These are phyloP conservation scores for Cynoglossus semilaevis DNA, from an alignment of 2,113 vertebrate genomes.

Conservation along the genomic window DNA sequence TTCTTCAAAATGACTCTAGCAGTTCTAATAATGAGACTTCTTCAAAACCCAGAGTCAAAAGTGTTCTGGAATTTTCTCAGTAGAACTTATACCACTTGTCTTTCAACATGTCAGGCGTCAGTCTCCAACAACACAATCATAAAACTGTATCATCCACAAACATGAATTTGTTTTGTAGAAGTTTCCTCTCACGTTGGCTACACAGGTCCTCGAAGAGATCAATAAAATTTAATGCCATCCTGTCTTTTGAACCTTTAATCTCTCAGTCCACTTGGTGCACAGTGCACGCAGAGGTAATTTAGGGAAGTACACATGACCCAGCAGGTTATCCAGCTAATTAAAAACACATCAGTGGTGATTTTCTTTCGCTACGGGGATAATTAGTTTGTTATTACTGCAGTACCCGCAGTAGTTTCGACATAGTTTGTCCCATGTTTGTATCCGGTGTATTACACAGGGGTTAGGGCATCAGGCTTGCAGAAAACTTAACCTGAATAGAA, in stretches of 20 bases:
- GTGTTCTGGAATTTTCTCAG: no score
- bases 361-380: neutral
- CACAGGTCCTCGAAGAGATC: constrained; percentile 24
- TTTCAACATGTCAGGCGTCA: no score
- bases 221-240: constrained; percentile 38
- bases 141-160: no score
- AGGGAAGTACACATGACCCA: constrained; percentile 21
- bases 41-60: no score
- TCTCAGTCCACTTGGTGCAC: constrained; percentile 30
- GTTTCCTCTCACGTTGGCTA: constrained; percentile 1
- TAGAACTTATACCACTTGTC: no score
- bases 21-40: no score
- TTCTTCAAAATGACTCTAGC: no score
- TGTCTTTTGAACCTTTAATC: constrained; percentile 40
- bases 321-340: constrained; percentile 16
- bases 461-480: no score
- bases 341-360: constrained; percentile 2
- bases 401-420: neutral
- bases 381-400: constrained; percentile 1
- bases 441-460: no score
- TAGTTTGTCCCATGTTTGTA: neutral
- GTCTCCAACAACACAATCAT: no score
- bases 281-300: constrained; percentile 35
- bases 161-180: neutral
- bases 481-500: no score